These are phyloP conservation scores for Silurus meridionalis DNA, from an alignment of 2,113 vertebrate species.

Conservation along the genomic window DNA sequence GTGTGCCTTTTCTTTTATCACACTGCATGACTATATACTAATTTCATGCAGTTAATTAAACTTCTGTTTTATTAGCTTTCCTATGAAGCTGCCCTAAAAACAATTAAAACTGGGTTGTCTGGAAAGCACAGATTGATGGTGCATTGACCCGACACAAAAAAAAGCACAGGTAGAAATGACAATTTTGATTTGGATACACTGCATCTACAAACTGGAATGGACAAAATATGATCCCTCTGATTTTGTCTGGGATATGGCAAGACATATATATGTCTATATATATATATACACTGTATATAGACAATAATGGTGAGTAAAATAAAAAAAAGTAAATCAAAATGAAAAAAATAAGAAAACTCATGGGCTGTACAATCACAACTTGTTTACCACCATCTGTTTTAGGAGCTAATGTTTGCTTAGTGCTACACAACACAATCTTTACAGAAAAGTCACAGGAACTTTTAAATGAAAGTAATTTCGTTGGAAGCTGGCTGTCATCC, in stretches of 20 bases:
- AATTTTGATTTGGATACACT: not conserved
- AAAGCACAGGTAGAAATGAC: not conserved
- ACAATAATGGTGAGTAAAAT: too few relatives aligned
- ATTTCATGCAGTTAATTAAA: constrained; percentile 46
- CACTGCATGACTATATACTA: not conserved
- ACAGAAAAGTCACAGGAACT: not conserved
- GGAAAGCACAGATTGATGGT: constrained; percentile 8
- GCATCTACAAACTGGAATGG: not conserved
- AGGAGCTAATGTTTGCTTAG: not conserved
- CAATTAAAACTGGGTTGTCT: constrained; percentile 34
- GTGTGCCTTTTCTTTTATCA: not conserved
- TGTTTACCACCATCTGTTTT: not conserved
- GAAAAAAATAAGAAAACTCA: not conserved
- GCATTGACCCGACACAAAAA: not conserved
- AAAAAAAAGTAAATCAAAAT: too few relatives aligned
- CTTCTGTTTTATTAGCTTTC: constrained; percentile 46
- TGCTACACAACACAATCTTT: not conserved
- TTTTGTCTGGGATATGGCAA: not conserved
- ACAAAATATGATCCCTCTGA: not conserved
- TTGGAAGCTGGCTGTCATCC: too few relatives aligned
- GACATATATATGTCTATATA: too few relatives aligned
- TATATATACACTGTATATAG: too few relatives aligned
- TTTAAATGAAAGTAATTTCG: not conserved
- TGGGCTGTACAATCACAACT: not conserved
- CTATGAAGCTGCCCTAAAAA: constrained; percentile 30